Evolutionary conservation across 2,113 vertebrate genomes (phyloP), one percentile per base, ranked within the genome.

Genomic region (Alectura lathami): DNA sequence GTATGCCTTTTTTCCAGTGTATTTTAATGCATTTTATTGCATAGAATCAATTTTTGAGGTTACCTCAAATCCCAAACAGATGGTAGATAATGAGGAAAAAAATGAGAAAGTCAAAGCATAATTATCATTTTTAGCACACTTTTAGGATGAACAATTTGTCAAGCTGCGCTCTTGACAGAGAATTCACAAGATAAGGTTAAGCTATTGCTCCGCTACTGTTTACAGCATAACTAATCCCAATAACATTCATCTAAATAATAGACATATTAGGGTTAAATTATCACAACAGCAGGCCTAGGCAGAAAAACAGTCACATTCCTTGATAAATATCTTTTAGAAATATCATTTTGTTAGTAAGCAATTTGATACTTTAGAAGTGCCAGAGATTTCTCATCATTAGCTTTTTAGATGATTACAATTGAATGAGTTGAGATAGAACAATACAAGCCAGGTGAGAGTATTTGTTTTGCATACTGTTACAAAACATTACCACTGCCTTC

Each of bases 41-140:
- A 91, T 13, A 83, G 63, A 91, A 88, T 78, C 38, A 75, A 74
- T 83, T 91, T 72, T 68, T 91, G 34, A 91, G 32, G 60, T 64
- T 88, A 88, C 26, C 82, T 40, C 64, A 93, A 92, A 96, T 53
- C 53, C 62, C 89, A 82, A 96, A 53, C 91, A 94, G 90, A 97
- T 89, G 78, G 86, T 96, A 94, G 43, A 83, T 87, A 96, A 96
- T 87, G 66, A 94, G 77, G 63, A 72, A 92, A 93, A 96, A 94
- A 11, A 17, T 70, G 54, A 91, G 53, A 59, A 95, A 94, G 43
- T 91, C 75, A 70, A 87, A 82, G 60, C 60, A 42, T 56, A 88
- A 89, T 74, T 88, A 81, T 9, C 54, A 70, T 74, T 91, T 91
- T 75, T 80, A 93, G 83, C 76, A 91, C 24, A 78, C 26, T 91